Conservation (phyloP, 1,140 invertebrate genomes). For the Zeugodacus cucurbitae region DNA sequence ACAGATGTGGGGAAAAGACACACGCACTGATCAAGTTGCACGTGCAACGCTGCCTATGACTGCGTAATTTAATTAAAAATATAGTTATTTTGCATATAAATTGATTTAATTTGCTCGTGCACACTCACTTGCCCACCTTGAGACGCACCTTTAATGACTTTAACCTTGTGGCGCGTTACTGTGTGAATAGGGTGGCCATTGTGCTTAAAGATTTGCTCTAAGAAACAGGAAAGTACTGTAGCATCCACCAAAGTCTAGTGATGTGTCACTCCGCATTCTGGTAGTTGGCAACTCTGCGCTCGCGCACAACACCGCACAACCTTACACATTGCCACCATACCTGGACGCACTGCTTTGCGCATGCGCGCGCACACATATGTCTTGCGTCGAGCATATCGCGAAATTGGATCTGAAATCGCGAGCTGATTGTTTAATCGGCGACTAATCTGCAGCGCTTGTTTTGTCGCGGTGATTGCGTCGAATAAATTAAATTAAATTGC, state of each 20-base stretch:
- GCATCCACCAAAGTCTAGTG: too few species aligned
- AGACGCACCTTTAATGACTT: not conserved
- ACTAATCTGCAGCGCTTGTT: constrained; percentile 42
- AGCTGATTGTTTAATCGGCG: constrained; percentile 43
- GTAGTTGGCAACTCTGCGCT: not conserved
- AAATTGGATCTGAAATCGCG: constrained; percentile 44
- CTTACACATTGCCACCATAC: not conserved
- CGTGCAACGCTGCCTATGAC: not conserved
- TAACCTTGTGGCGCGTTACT: not conserved
- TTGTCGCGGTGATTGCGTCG: constrained; percentile 30
- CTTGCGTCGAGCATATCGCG: not conserved
- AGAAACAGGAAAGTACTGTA: too few species aligned
- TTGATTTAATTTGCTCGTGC: constrained; percentile 27
- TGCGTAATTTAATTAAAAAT: constrained; percentile 39
- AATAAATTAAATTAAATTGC: constrained; percentile 43
- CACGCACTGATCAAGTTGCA: not conserved
- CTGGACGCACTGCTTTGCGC: not conserved
- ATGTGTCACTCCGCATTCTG: too few species aligned
- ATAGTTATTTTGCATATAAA: constrained; percentile 38
- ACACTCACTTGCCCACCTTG: not conserved
- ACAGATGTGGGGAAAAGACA: not conserved
- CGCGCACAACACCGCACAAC: not conserved
- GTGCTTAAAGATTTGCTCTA: too few species aligned
- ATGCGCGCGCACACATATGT: constrained; percentile 3
- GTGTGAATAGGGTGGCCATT: not conserved